Evolutionary conservation across 2,888 invertebrate species (phyloP).

Genomic region (Euzophera pinguis): DNA sequence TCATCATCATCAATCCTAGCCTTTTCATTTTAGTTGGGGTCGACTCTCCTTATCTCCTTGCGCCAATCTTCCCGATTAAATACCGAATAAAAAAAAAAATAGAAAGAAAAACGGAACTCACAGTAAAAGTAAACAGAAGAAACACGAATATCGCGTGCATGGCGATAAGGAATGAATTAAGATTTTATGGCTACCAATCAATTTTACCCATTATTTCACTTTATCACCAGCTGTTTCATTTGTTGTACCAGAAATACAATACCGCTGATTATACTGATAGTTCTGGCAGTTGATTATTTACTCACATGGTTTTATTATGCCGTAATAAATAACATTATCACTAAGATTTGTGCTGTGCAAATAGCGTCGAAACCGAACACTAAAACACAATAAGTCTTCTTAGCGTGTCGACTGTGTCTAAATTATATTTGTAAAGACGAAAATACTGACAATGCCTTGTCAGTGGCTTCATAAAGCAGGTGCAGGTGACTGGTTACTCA

Average conservation of each 20-base stretch:
- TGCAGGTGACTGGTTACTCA: too few species aligned
- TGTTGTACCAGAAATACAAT: slow-evolving; percentile 4
- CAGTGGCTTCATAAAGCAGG: too few species aligned
- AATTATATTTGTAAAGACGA: too few species aligned
- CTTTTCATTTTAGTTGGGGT: too few species aligned
- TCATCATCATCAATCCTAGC: too few species aligned
- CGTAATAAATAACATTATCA: neutral
- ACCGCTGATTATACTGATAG: neutral
- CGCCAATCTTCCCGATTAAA: too few species aligned
- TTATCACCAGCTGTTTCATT: slow-evolving; percentile 1
- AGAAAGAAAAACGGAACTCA: slow-evolving; percentile 6
- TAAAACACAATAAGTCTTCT: too few species aligned
- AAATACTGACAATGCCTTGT: too few species aligned
- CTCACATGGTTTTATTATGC: neutral
- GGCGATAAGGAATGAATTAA: slow-evolving; percentile 13
- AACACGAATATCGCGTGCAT: slow-evolving; percentile 9
- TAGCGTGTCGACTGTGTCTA: too few species aligned
- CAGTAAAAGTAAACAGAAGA: slow-evolving; percentile 9
- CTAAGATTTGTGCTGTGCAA: slow-evolving; percentile 4
- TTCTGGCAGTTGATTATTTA: neutral
- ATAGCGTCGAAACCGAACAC: too few species aligned
- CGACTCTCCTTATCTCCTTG: too few species aligned
- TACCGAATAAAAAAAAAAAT: neutral
- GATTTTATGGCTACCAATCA: slow-evolving; percentile 6
- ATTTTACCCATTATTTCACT: slow-evolving; percentile 9